Evolutionary conservation across 2,797 vertebrate genomes (phyloP), one percentile per base, ranked within the genome.

Genomic region (Esox lucius): DNA sequence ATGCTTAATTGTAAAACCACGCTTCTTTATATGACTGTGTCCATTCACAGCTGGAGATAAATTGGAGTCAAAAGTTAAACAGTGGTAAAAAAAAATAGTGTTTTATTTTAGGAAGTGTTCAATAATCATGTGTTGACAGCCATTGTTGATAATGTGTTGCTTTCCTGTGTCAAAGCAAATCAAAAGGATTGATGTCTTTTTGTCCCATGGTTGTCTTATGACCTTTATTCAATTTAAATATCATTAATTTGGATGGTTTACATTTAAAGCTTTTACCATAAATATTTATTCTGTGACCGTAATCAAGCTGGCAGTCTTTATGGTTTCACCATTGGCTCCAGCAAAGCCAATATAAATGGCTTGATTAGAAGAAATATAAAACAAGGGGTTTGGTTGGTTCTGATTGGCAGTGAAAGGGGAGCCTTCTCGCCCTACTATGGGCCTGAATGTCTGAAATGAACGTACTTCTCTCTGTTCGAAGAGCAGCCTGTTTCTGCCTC

Each of bases 101-200:
- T 19, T 61, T 61, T 12, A 19, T 61, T 61, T 61, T 24, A 61
- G 17, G 56, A n/a, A 61, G 56, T 61, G 56, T 61, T 61, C n/a
- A 61, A 61, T 61, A 9, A 24, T 61, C 56, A 24, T 56, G 11
- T 59, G 19, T 61, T 61, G n/a, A n/a, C n/a, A 61, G 22, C 49
- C 49, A 19, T 19, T 49, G 16, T 51, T 51, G 49, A 51, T 51
- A 16, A 15, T 9, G 24, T 17, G 2, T 19, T 24, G 56, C 24
- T 61, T 61, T 61, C 7, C 56, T 8, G 24, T 61, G n/a, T 61
- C 56, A 61, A 61, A n/a, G 56, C 56, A 61, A 61, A 61, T 61
- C 56, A 61, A 24, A 24, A 61, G 56, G 56, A 61, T 61, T 24
- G 8, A 61, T 61, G 49, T 61, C 9, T 15, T 17, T 61, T n/a